A percentile compares a stretch with the other conserved stretches of the same genome.
These are phyloP conservation scores for Morphnarchus princeps DNA, from an alignment of 2,113 vertebrate species.

Conservation along the genomic window DNA sequence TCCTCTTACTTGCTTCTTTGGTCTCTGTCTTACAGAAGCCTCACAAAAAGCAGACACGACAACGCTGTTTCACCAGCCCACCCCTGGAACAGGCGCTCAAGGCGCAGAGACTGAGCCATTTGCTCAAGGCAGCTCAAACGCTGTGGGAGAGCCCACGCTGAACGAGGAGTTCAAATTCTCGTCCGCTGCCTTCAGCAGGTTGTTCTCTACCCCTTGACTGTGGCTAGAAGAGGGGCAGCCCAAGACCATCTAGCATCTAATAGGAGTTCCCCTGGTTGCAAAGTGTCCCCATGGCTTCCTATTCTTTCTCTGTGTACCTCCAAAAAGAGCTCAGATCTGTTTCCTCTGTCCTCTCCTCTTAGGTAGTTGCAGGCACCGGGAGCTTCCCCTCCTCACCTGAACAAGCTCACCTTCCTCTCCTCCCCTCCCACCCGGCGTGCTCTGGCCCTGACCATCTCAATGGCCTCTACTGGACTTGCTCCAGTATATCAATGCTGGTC, in stretches of 20 bases:
- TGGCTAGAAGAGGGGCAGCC: background rate
- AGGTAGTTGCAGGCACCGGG: background rate
- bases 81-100: background rate
- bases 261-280: background rate
- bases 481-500: background rate
- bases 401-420: background rate
- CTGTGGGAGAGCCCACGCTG: background rate
- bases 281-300: background rate
- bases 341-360: background rate
- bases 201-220: fast-evolving
- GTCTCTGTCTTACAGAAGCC: background rate
- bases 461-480: background rate
- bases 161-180: background rate
- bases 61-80: background rate
- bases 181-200: background rate
- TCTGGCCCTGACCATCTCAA: background rate
- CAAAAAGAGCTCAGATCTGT: background rate
- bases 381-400: background rate
- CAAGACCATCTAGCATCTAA: background rate
- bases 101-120: background rate
- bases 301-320: background rate
- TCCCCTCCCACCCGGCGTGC: background rate
- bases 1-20: background rate
- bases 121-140: background rate
- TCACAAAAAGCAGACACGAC: background rate